Evolutionary conservation across 1,140 invertebrate species (phyloP).

Genomic region (Drosophila novamexicana): DNA sequence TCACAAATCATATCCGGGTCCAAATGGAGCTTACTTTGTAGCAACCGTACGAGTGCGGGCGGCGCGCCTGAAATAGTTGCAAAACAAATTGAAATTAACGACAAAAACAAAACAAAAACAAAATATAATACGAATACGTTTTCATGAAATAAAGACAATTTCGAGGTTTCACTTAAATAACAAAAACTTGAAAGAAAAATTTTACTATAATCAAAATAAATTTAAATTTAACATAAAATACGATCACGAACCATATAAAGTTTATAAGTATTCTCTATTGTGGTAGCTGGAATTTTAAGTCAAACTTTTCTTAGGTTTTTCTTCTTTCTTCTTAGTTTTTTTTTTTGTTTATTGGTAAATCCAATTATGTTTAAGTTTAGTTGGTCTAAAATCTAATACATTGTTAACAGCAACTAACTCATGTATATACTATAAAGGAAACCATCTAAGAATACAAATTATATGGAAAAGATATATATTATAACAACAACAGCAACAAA

Average conservation of each 20-base stretch:
- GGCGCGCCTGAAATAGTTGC: conserved; percentile 32
- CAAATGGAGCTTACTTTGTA: conserved; percentile 2
- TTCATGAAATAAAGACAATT: conserved; percentile 81
- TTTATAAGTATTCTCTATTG: conserved; percentile 49
- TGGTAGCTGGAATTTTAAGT: conserved; percentile 50
- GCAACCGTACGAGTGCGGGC: background rate
- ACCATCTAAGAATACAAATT: conserved; percentile 37
- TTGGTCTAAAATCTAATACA: conserved; percentile 44
- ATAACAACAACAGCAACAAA: conserved; percentile 9
- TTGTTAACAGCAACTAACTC: conserved; percentile 78
- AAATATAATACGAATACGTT: conserved; percentile 58
- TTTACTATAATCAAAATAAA: conserved; percentile 36
- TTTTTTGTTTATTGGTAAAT: background rate
- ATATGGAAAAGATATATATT: conserved; percentile 19
- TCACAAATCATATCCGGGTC: conserved; percentile 17
- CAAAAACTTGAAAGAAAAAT: conserved; percentile 35
- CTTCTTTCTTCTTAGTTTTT: conserved; percentile 11
- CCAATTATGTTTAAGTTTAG: background rate
- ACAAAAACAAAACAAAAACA: conserved; percentile 35
- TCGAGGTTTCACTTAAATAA: conserved; percentile 78
- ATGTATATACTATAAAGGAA: conserved; percentile 59
- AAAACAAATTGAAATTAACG: conserved; percentile 29
- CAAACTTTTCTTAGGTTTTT: conserved; percentile 25
- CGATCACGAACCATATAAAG: conserved; percentile 4
- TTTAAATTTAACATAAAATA: conserved; percentile 11